phyloP scores from a whole-genome alignment of 2,113 vertebrate genomes.

The Pelecanus crispus region DNA sequence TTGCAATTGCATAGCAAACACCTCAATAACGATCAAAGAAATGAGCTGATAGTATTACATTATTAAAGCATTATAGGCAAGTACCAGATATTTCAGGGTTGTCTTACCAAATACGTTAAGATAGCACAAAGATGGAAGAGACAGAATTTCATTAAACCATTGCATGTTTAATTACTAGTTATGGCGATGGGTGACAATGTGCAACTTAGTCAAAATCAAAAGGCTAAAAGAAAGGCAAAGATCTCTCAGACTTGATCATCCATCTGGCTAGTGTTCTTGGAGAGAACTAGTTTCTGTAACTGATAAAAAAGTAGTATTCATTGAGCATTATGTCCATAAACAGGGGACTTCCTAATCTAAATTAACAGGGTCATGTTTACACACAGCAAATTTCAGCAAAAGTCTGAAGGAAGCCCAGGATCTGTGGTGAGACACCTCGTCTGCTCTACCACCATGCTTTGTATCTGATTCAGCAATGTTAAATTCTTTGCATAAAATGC shows the following conservation, averaged over 20 bases:
- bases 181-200: rapidly evolving
- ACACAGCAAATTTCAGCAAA: not conserved
- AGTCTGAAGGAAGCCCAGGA: not conserved
- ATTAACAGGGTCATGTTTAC: not conserved
- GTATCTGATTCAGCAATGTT: not conserved
- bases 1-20: not conserved
- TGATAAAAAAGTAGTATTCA: not conserved
- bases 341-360: not conserved
- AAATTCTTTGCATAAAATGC: not conserved
- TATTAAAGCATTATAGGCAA: not conserved
- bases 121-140: not conserved
- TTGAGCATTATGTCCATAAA: not conserved
- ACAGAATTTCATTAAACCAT: not conserved
- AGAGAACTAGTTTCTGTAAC: not conserved
- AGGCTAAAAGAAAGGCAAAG: not conserved
- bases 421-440: not conserved
- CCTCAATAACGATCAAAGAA: not conserved
- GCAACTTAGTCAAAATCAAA: not conserved
- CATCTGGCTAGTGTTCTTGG: not conserved
- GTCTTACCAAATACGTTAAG: not conserved
- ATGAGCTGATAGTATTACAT: not conserved
- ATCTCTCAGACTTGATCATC: not conserved
- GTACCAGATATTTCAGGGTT: not conserved
- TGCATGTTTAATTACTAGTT: not conserved
- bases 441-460: not conserved